These are phyloP conservation scores for Ochropacha duplaris DNA, from an alignment of 2,888 invertebrate species.

Conservation along the genomic window DNA sequence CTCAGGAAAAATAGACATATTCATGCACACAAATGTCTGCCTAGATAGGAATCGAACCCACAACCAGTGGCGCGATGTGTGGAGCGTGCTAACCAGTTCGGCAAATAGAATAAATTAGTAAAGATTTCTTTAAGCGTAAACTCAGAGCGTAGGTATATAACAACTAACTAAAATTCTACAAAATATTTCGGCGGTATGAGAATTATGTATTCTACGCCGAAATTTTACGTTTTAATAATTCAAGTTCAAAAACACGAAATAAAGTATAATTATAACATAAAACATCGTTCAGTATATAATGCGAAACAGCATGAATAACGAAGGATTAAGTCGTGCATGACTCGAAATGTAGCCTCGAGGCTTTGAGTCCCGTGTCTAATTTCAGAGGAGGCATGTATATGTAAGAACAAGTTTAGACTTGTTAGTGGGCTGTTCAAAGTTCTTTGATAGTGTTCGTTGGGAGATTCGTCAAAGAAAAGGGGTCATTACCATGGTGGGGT, in stretches of 20 bases:
- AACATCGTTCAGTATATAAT: background rate
- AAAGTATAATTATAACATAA: background rate
- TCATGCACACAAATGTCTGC: too few relatives aligned
- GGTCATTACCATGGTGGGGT: constrained; percentile 2
- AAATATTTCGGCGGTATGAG: too few relatives aligned
- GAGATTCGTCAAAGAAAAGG: constrained; percentile 21
- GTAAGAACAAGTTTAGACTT: constrained; percentile 25
- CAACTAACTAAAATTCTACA: too few relatives aligned
- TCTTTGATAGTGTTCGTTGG: constrained; percentile 32
- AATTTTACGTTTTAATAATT: background rate
- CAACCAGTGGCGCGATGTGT: too few relatives aligned
- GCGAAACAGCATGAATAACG: background rate
- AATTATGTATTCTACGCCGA: too few relatives aligned
- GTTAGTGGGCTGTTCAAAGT: constrained; percentile 28
- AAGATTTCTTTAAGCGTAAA: too few relatives aligned
- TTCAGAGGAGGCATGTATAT: constrained; percentile 22
- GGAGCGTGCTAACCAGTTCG: too few relatives aligned
- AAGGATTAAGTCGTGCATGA: background rate
- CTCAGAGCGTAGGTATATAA: too few relatives aligned
- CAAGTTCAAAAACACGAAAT: background rate
- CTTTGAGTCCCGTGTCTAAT: constrained; percentile 22
- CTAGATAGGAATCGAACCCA: too few relatives aligned
- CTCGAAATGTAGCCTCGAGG: constrained; percentile 14
- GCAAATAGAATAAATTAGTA: too few relatives aligned
- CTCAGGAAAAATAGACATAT: too few relatives aligned